These are phyloP conservation scores for Ellobium chinense DNA, from an alignment of 2,888 invertebrate genomes.

Conservation along the genomic window DNA sequence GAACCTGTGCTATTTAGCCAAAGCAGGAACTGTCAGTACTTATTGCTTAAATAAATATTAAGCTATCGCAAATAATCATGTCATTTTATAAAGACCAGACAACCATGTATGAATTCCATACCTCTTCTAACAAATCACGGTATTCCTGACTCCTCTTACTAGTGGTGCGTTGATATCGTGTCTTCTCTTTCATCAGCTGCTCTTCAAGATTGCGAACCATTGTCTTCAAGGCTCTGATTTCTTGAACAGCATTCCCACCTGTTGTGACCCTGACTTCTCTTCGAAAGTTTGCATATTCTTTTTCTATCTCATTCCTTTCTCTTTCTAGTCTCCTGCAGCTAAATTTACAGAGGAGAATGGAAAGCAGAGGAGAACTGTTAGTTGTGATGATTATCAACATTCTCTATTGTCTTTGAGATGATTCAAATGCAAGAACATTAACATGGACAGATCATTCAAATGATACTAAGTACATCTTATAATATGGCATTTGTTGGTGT, in stretches of 20 bases:
- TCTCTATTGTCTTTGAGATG: too few species aligned
- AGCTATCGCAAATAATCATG: too few species aligned
- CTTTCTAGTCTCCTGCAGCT: conserved; percentile 52
- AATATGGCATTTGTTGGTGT: too few species aligned
- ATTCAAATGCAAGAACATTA: too few species aligned
- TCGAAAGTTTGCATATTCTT: conserved; percentile 69
- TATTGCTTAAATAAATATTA: too few species aligned
- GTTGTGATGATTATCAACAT: too few species aligned
- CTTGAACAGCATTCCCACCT: conserved; percentile 70
- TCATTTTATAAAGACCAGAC: not conserved
- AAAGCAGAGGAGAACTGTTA: too few species aligned
- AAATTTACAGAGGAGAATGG: too few species aligned
- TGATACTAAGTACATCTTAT: too few species aligned
- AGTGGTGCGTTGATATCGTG: conserved; percentile 69
- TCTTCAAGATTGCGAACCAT: conserved; percentile 75
- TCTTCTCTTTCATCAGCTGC: conserved; percentile 76
- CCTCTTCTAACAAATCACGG: conserved; percentile 73
- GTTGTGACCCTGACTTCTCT: conserved; percentile 68
- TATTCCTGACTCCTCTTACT: conserved; percentile 74
- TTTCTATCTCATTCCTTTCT: conserved; percentile 75
- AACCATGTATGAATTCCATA: conserved; percentile 45
- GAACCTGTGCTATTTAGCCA: too few species aligned
- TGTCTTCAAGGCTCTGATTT: conserved; percentile 72
- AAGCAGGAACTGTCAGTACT: too few species aligned
- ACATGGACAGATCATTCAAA: too few species aligned